Evolutionary conservation across 2,113 vertebrate species (phyloP).

Genomic region (Ascaphus truei): DNA sequence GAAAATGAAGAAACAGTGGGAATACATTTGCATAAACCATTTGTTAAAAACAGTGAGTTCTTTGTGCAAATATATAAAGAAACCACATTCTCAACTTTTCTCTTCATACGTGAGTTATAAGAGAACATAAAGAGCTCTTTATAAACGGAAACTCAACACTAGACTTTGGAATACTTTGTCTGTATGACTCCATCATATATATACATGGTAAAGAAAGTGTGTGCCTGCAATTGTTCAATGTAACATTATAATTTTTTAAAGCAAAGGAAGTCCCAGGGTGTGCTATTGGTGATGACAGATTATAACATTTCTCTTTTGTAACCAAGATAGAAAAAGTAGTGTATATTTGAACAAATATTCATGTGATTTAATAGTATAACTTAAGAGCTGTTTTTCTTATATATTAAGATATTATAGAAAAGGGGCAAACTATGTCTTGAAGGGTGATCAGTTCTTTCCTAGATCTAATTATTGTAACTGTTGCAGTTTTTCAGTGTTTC

Average conservation of each 20-base stretch:
- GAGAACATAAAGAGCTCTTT: slow-evolving; percentile 49
- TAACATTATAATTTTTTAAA: slow-evolving; percentile 23
- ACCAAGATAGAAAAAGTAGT: no score
- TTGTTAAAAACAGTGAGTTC: slow-evolving; percentile 55
- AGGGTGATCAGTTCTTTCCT: no score
- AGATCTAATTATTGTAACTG: no score
- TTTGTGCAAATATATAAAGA: slow-evolving; percentile 52
- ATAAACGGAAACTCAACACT: slow-evolving; percentile 49
- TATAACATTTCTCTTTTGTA: not conserved
- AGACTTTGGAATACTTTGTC: slow-evolving; percentile 43
- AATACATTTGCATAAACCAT: slow-evolving; percentile 57
- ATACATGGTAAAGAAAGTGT: slow-evolving; percentile 44
- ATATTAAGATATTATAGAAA: no score
- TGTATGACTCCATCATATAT: slow-evolving; percentile 50
- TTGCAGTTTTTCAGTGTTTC: no score
- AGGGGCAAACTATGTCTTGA: no score
- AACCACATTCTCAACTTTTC: slow-evolving; percentile 49
- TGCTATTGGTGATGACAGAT: not conserved
- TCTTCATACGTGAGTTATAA: slow-evolving; percentile 46
- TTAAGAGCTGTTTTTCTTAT: no score
- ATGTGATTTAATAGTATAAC: no score
- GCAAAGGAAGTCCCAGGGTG: not conserved
- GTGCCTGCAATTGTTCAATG: slow-evolving; percentile 41
- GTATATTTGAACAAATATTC: no score
- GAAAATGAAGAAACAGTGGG: no score